Evolutionary conservation across 2,113 vertebrate genomes (phyloP).

Genomic region (Rhea pennata): DNA sequence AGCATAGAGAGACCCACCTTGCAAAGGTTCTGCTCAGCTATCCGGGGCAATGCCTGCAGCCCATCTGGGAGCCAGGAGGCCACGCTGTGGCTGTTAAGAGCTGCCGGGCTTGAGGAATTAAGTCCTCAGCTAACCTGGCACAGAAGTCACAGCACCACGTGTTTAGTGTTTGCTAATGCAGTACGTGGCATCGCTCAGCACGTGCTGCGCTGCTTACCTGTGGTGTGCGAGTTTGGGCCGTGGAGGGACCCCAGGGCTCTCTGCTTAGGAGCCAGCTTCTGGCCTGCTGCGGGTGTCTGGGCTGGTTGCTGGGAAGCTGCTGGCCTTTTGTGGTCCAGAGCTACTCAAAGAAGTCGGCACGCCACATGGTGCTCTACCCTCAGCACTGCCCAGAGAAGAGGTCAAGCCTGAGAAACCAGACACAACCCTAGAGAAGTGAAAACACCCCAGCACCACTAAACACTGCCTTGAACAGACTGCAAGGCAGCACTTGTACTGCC

Average conservation of each 20-base stretch:
- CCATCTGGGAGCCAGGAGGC: not conserved
- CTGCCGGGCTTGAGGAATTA: not conserved
- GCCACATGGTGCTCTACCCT: rapidly evolving
- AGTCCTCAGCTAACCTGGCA: not conserved
- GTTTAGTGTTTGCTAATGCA: no score
- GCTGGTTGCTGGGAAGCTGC: no score
- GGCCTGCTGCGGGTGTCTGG: no score
- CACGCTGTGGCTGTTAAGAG: not conserved
- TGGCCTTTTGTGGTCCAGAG: no score
- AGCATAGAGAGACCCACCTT: not conserved
- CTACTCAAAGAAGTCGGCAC: not conserved
- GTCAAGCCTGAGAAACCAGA: not conserved
- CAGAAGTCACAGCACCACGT: not conserved
- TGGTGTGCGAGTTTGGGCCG: rapidly evolving
- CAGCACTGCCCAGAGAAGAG: not conserved
- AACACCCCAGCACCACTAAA: not conserved
- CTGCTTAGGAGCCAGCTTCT: not conserved
- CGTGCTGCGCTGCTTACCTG: not conserved
- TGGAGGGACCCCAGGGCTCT: no score
- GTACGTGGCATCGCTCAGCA: no score
- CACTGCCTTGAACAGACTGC: rapidly evolving
- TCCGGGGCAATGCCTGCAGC: not conserved
- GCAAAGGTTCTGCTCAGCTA: not conserved
- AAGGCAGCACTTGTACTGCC: rapidly evolving
- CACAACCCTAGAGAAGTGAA: not conserved